Evolutionary conservation across 1,140 invertebrate species (phyloP).

Genomic region (Liolophura sinensis): DNA sequence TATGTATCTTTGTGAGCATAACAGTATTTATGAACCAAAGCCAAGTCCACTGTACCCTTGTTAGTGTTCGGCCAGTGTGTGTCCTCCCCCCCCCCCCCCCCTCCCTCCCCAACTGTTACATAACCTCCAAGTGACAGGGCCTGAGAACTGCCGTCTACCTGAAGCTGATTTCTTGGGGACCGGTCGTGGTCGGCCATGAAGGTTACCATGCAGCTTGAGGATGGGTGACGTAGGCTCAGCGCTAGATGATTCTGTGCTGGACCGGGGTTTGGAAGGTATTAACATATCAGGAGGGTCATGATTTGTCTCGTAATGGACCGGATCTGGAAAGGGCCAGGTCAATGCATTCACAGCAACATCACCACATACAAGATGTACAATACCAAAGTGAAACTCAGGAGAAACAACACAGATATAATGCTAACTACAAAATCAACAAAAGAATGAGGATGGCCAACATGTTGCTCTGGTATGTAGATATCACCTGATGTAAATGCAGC

Average conservation of each 20-base stretch:
- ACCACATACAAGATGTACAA: too few species aligned
- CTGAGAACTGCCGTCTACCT: slow-evolving; percentile 14
- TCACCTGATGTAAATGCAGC: too few species aligned
- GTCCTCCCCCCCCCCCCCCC: slow-evolving; percentile 1
- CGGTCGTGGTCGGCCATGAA: slow-evolving; percentile 37
- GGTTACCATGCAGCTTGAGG: slow-evolving; percentile 11
- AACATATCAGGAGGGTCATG: slow-evolving; percentile 9
- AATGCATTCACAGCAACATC: not conserved
- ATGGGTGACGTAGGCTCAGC: slow-evolving; percentile 8
- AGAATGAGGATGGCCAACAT: too few species aligned
- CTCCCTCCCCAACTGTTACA: not conserved
- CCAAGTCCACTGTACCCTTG: not conserved
- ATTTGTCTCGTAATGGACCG: slow-evolving; percentile 18
- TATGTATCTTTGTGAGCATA: too few species aligned
- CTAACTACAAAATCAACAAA: too few species aligned
- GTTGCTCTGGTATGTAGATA: not conserved
- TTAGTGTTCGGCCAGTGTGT: not conserved
- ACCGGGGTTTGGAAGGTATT: slow-evolving; percentile 24
- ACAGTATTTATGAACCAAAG: not conserved
- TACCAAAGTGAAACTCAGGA: too few species aligned
- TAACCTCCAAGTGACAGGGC: not conserved
- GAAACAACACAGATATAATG: too few species aligned
- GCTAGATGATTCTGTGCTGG: slow-evolving; percentile 23
- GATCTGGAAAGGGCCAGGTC: slow-evolving; percentile 25
- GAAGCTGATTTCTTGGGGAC: slow-evolving; percentile 36